These are phyloP conservation scores for Drosophila bunnanda DNA, from an alignment of 2,888 invertebrate genomes.

Conservation along the genomic window DNA sequence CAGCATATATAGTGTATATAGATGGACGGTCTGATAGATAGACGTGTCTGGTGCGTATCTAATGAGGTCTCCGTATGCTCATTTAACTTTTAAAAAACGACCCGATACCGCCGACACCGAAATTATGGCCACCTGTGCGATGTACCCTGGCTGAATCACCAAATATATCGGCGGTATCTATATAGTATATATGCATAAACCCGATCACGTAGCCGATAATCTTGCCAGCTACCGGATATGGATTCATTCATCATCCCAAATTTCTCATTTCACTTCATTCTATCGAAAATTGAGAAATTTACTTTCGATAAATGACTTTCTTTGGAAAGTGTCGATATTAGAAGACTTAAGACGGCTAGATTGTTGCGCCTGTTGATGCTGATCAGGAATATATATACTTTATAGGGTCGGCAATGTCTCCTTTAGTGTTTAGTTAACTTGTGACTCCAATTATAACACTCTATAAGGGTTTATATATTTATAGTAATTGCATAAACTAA, in stretches of 20 bases:
- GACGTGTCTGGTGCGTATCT: slow-evolving; percentile 42
- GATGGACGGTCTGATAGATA: slow-evolving; percentile 10
- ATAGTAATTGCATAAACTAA: too few species aligned
- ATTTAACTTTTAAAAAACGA: slow-evolving; percentile 51
- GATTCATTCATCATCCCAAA: slow-evolving; percentile 58
- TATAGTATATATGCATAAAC: slow-evolving; percentile 20
- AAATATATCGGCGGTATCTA: slow-evolving; percentile 33
- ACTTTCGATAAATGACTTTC: slow-evolving; percentile 2
- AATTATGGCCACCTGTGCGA: slow-evolving; percentile 67
- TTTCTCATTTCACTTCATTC: neutral
- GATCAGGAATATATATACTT: too few species aligned
- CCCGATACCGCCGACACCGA: slow-evolving; percentile 25
- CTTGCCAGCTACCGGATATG: slow-evolving; percentile 60
- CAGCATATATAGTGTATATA: neutral
- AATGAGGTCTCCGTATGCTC: slow-evolving; percentile 47
- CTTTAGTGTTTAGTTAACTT: too few species aligned
- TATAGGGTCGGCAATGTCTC: too few species aligned
- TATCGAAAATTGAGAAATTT: slow-evolving; percentile 8
- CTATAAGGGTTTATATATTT: too few species aligned
- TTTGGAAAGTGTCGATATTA: neutral
- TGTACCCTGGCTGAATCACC: slow-evolving; percentile 52
- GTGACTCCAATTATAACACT: too few species aligned
- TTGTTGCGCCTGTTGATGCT: neutral
- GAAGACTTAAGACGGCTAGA: too few species aligned
- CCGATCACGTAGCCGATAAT: slow-evolving; percentile 12